These are phyloP conservation scores for Nannospalax galili DNA, from an alignment of 2,113 vertebrate genomes.

Conservation along the genomic window DNA sequence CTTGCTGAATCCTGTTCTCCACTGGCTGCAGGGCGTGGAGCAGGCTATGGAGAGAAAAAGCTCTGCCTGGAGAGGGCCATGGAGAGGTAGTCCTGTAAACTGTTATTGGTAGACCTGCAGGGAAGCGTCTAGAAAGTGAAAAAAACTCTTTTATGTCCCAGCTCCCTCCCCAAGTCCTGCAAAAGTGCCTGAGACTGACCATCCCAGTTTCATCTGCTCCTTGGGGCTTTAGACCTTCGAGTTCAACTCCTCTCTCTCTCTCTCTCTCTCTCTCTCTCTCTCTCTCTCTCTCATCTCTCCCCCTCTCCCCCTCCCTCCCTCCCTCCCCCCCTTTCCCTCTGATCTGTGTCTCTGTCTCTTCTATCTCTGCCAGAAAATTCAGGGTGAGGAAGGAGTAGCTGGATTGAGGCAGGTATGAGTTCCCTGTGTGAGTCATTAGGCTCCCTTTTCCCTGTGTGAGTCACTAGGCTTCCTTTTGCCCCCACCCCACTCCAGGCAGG, in stretches of 20 bases:
- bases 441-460: slow-evolving; percentile 74
- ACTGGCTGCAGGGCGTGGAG: neutral
- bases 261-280: no score
- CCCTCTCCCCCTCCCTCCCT: accelerated
- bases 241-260: accelerated
- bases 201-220: neutral
- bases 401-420: neutral
- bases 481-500: slow-evolving; percentile 71
- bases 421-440: slow-evolving; percentile 76
- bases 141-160: neutral
- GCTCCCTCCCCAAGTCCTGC: neutral
- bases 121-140: slow-evolving; percentile 35
- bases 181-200: neutral
- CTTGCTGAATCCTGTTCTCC: accelerated
- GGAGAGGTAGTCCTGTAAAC: neutral
- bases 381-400: neutral
- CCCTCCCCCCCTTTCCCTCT: neutral
- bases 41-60: neutral
- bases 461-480: slow-evolving; percentile 77
- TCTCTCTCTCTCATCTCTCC: neutral
- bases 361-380: neutral
- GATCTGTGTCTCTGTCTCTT: neutral
- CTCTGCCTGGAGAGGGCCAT: neutral
- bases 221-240: no score
- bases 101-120: neutral